A percentile compares a stretch with the other conserved stretches of the same genome.
These are phyloP conservation scores for Taxidea taxus DNA, from an alignment of 2,113 vertebrate species.

Conservation along the genomic window DNA sequence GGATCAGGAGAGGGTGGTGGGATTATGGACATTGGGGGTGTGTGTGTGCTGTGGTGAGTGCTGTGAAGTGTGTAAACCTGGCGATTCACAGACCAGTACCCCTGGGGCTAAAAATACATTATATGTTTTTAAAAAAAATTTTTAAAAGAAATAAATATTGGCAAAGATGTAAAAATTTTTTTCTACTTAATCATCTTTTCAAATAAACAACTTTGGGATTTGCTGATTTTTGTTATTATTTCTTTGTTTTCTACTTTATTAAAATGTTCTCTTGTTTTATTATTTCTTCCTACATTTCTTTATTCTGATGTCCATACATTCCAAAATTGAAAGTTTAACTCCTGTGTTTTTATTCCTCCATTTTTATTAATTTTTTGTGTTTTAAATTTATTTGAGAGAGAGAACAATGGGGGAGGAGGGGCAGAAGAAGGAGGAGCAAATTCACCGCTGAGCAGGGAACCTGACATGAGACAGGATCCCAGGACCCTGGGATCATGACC, in stretches of 20 bases:
- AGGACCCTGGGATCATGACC: no score
- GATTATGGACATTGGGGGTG: no score
- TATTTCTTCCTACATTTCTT: background rate
- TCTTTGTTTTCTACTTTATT: background rate
- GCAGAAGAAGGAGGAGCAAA: background rate
- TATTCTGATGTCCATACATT: background rate
- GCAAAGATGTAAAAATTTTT: no score
- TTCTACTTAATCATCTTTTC: background rate
- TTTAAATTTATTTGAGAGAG: background rate
- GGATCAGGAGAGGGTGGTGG: no score
- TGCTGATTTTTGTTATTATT: background rate
- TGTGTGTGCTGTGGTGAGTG: no score
- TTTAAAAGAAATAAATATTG: no score
- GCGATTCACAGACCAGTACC: no score
- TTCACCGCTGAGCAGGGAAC: background rate
- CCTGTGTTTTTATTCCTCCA: background rate
- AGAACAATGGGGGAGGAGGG: background rate
- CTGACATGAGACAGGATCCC: background rate
- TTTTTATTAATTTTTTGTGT: background rate
- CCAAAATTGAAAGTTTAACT: background rate
- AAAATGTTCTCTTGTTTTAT: background rate
- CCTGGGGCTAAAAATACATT: no score
- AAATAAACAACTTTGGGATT: background rate
- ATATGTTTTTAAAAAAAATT: no score
- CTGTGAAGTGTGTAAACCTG: no score